Percentiles rank a stretch among this genome's conserved stretches.
Evolutionary conservation across 2,113 vertebrate species (phyloP).

Genomic region (Colaptes auratus): DNA sequence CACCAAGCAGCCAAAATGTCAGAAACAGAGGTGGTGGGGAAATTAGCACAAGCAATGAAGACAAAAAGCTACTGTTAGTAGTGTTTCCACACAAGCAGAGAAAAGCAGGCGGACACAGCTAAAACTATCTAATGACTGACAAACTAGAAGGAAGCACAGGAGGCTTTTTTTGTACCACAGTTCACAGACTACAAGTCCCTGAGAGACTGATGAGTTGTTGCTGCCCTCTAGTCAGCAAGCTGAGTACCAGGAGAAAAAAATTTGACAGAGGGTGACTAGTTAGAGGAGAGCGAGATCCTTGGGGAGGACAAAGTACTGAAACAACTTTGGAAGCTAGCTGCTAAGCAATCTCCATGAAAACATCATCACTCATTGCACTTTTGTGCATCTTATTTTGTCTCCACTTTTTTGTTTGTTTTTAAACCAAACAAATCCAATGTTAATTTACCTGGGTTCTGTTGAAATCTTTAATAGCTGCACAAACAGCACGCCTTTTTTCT

Average conservation of each 20-base stretch:
- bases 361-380: not conserved
- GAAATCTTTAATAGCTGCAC: conserved; percentile 79
- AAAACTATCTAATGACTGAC: not conserved
- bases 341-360: not conserved
- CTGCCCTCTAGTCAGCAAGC: not conserved
- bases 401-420: not conserved
- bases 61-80: not conserved
- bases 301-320: not conserved
- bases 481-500: conserved; percentile 67
- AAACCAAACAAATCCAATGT: not conserved
- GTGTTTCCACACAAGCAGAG: not conserved
- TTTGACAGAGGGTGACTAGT: not conserved
- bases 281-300: not conserved
- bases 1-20: not conserved
- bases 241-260: not conserved
- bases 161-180: not conserved
- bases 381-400: not conserved
- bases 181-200: not conserved
- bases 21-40: not conserved
- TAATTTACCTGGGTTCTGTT: conserved; percentile 81
- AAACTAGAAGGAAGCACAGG: not conserved
- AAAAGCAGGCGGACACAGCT: not conserved
- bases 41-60: not conserved
- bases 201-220: not conserved
- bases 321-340: not conserved